Conservation (phyloP, 2,888 invertebrate genomes). For the Tridacna gigas region DNA sequence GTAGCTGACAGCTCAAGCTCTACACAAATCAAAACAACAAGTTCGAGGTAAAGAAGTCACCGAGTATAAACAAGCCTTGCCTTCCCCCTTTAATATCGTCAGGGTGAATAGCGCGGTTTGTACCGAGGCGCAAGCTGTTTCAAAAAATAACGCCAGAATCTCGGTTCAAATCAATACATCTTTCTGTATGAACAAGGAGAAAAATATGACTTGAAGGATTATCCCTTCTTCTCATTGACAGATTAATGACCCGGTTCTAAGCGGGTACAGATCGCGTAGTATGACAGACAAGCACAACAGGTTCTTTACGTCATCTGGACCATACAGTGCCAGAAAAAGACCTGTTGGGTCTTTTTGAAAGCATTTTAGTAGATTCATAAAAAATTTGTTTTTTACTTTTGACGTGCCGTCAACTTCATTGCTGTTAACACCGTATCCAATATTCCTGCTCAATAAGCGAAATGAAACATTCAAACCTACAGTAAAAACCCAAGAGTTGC, state of each 20-base stretch:
- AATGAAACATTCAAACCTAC: too few species aligned
- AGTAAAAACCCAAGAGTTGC: too few species aligned
- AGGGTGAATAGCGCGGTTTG: slow-evolving; percentile 7
- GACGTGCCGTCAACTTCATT: too few species aligned
- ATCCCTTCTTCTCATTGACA: slow-evolving; percentile 9
- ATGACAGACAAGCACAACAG: too few species aligned
- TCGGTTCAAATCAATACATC: slow-evolving; percentile 60
- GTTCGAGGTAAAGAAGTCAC: background rate
- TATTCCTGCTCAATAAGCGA: too few species aligned
- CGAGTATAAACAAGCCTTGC: slow-evolving; percentile 11
- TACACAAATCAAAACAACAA: slow-evolving; percentile 17
- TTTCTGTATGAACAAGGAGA: slow-evolving; percentile 38
- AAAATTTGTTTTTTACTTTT: too few species aligned
- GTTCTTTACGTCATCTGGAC: too few species aligned
- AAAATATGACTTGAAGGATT: slow-evolving; percentile 20
- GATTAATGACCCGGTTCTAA: background rate
- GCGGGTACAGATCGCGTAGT: too few species aligned
- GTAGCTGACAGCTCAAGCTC: background rate
- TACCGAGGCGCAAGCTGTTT: slow-evolving; percentile 60
- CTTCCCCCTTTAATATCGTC: slow-evolving; percentile 2
- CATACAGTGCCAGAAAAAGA: too few species aligned
- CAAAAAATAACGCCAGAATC: slow-evolving; percentile 32
- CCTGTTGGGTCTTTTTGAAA: too few species aligned
- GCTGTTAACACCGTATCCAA: too few species aligned
- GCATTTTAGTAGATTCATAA: too few species aligned